Base-by-base conservation (phyloP, 1,140 invertebrate genomes). In the Brevipalpus yothersi region DNA sequence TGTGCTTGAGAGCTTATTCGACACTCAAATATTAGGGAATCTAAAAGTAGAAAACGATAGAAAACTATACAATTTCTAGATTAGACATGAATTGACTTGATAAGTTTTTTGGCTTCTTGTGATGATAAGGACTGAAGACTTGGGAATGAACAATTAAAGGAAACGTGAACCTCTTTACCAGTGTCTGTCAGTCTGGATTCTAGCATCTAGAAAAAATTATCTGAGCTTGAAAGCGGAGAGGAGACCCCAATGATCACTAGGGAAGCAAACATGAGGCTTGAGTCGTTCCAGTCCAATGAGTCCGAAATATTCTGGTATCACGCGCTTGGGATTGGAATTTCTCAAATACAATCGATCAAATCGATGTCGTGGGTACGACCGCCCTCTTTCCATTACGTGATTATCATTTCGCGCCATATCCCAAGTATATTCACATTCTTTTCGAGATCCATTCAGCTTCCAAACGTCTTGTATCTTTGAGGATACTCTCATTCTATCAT, bases 191-290 rank as follows among this genome's bases (percentile, higher is more conserved):
- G 31, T 31, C 5, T 31, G 31, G 5, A 3, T 31, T 31, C 5
- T 31, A 5, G 31, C 31, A 31, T 31, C 5, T 5, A 31, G 5
- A 3, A 31, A 31, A 31, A 31, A 31, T 31, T 31, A 31, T 31
- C 31, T 31, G 2, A 45, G 10, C 43, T 57, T 57, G 19, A 41
- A 42, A 45, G 21, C 17, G 39, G 45, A 63, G 41, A 75, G 62
- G n/a, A 80, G 67, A 7, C 75, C 78, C 78, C 78, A 80, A 62
- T 80, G 78, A 69, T 80, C 78, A 66, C 75, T 77, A 9, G 77
- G 76, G 67, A 78, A 80, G 51, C 72, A 68, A 58, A 72, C 72
- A 60, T 75, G 75, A 9, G 69, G 70, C 41, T 66, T 42, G 4
- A 79, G 64, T 61, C 75, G 72, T 66, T 79, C 72, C 17, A 79